Evolutionary conservation across 2,113 vertebrate genomes (phyloP), one percentile per base, ranked within the genome.

Genomic region (Apaloderma vittatum): DNA sequence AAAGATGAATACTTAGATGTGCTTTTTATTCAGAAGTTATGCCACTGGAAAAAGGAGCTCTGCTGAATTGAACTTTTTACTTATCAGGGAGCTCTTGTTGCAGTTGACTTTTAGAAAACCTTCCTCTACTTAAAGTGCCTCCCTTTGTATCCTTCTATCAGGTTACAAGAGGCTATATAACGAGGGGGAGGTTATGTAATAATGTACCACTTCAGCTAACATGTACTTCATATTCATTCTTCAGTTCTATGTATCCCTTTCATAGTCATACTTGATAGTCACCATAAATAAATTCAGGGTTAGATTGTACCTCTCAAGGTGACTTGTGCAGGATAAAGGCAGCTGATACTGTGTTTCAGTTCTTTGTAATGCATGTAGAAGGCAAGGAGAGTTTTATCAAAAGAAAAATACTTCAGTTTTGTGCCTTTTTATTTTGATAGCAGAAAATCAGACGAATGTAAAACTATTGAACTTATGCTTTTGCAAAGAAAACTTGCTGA

Each of bases 261-360:
- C 82, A 91, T 90, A 83, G 71, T 70, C 75, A 29, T 66, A 67
- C 71, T 92, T 93, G 81, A 76, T 52, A 86, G 88, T 62, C 76
- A 84, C 71, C 52, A 75, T 65, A 89, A 96, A 92, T 82, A 96
- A 96, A 95, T 71, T 77, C 78, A 90, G 78, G 78, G 62, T 92
- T 94, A 95, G 78, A 74, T 43, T 77, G 74, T 43, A 74, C 82
- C 34, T 92, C 84, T 96, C 93, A 96, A 87, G 94, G 96, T 97
- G 94, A 96, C 80, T 85, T 81, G 30, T 36, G 49, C 67, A 86
- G 82, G 48, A 94, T 88, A 83, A 96, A 96, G 78, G 75, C 43
- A 92, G 63, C 40, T 91, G 61, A 85, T 96, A 80, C 6, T 67
- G 71, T 81, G 63, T 58, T 86, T 83, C 67, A 83, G 36, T 21